A percentile compares a stretch with the other conserved stretches of the same genome.
These are phyloP conservation scores for Platysternon megacephalum DNA, from an alignment of 2,113 vertebrate genomes.

Conservation along the genomic window DNA sequence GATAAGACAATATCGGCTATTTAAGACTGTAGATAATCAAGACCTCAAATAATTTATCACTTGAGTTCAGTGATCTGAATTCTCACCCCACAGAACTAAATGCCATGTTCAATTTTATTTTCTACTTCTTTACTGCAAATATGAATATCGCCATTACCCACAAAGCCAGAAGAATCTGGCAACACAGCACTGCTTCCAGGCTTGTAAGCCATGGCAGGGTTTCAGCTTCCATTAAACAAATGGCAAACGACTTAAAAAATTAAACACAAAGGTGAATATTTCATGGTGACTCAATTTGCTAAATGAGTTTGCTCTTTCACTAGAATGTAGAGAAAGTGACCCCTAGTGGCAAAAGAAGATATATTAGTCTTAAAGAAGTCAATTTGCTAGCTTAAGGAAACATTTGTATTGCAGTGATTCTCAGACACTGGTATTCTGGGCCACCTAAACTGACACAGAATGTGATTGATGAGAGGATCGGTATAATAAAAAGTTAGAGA, in stretches of 20 bases:
- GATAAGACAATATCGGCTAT: not conserved
- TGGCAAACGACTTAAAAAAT: slow-evolving; percentile 75
- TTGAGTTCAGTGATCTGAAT: slow-evolving; percentile 59
- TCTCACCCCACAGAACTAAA: slow-evolving; percentile 69
- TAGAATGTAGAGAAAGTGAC: slow-evolving; percentile 48
- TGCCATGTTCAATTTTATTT: slow-evolving; percentile 67
- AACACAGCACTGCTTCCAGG: slow-evolving; percentile 21
- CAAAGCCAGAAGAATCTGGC: slow-evolving; percentile 60
- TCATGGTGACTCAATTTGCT: slow-evolving; percentile 55
- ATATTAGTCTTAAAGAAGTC: not conserved
- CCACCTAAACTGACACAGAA: too few relatives aligned
- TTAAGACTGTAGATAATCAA: slow-evolving; percentile 33
- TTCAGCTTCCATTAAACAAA: slow-evolving; percentile 78
- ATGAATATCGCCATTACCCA: slow-evolving; percentile 68
- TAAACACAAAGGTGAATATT: slow-evolving; percentile 74
- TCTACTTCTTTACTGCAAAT: slow-evolving; percentile 43
- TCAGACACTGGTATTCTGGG: not conserved
- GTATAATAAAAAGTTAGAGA: not conserved
- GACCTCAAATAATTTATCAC: slow-evolving; percentile 31
- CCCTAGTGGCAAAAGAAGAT: not conserved
- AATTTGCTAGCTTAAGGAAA: not conserved
- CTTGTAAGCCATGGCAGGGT: slow-evolving; percentile 50
- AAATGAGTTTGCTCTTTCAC: not conserved
- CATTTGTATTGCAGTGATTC: not conserved
- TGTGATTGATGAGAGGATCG: too few relatives aligned